These are phyloP conservation scores for Pelmatolapia mariae DNA, from an alignment of 2,113 vertebrate species.

Conservation along the genomic window DNA sequence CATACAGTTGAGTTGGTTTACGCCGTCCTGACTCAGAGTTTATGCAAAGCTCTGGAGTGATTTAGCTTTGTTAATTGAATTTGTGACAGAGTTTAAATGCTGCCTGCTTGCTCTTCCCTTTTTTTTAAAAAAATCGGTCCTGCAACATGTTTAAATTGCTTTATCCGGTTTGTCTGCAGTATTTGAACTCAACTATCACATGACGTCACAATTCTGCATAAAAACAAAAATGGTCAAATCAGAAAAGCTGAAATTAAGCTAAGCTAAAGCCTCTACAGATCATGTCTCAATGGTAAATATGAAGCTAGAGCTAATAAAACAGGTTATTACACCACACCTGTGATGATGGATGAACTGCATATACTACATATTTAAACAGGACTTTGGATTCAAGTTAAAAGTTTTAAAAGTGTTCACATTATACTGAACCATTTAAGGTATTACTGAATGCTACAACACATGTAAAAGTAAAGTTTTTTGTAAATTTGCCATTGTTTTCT, in stretches of 20 bases:
- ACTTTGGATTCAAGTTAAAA: neutral
- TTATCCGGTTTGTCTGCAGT: neutral
- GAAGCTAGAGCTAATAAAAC: neutral
- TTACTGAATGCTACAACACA: neutral
- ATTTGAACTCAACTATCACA: neutral
- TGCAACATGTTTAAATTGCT: neutral
- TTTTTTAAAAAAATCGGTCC: rapidly evolving
- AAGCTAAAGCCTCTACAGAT: neutral
- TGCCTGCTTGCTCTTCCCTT: neutral
- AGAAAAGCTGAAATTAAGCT: neutral
- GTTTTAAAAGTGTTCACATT: neutral
- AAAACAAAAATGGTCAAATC: neutral
- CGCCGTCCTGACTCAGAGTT: neutral
- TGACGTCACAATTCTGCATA: neutral
- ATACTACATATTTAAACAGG: neutral
- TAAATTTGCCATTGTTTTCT: neutral
- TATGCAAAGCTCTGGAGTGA: neutral
- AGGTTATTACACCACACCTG: neutral
- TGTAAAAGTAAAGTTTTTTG: neutral
- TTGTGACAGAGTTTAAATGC: neutral
- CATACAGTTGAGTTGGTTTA: neutral
- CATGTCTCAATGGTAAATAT: neutral
- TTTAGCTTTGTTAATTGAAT: neutral
- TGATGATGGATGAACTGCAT: neutral
- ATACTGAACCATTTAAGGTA: neutral